Conservation (phyloP, 2,888 invertebrate species). For the Molorchus minor region DNA sequence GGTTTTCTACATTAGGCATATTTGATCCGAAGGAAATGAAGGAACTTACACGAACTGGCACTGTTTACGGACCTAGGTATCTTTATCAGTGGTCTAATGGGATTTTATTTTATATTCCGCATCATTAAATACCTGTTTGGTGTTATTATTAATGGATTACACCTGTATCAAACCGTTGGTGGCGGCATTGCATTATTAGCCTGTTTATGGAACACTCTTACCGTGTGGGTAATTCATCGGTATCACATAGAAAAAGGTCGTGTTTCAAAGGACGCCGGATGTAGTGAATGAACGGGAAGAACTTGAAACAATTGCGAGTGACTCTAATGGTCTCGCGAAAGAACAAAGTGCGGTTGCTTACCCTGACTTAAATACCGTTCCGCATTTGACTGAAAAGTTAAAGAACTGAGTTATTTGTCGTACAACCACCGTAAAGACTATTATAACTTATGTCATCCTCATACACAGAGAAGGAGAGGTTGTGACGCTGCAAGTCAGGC, state of each 20-base stretch:
- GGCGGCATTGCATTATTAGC: slow-evolving; percentile 26
- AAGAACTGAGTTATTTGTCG: too few relatives aligned
- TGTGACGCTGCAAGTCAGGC: too few relatives aligned
- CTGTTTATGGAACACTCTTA: slow-evolving; percentile 26
- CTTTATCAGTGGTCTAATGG: slow-evolving; percentile 27
- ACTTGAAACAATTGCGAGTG: not conserved
- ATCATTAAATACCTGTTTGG: slow-evolving; percentile 15
- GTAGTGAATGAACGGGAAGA: not conserved
- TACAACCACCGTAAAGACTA: too few relatives aligned
- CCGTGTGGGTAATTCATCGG: slow-evolving; percentile 1
- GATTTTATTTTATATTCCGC: slow-evolving; percentile 29
- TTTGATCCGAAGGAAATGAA: slow-evolving; percentile 30
- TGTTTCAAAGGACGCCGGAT: not conserved
- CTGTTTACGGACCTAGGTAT: slow-evolving; percentile 31
- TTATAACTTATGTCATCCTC: too few relatives aligned
- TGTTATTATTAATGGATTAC: slow-evolving; percentile 28
- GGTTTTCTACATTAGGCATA: slow-evolving; percentile 25
- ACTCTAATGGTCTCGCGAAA: not conserved
- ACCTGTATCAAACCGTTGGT: slow-evolving; percentile 27
- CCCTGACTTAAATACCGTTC: not conserved
- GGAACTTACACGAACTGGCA: slow-evolving; percentile 31
- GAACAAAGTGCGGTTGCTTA: not conserved
- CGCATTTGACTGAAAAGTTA: not conserved
- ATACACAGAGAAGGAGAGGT: too few relatives aligned
- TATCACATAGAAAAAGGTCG: not conserved